Conservation (phyloP, 2,113 vertebrate species). For the Fregata magnificens region DNA sequence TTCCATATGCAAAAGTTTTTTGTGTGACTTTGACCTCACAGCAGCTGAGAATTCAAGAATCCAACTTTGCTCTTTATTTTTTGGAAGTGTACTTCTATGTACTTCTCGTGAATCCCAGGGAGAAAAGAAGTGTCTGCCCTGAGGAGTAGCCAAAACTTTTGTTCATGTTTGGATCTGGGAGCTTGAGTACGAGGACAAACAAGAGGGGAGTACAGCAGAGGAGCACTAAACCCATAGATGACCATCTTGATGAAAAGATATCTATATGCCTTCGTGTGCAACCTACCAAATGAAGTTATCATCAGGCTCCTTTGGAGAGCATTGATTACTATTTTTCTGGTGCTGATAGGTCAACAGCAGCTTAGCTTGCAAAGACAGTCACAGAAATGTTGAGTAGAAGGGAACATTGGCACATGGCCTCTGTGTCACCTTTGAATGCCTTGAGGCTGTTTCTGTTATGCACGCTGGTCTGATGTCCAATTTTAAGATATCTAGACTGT, state of each 20-base stretch:
- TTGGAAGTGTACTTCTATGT: neutral
- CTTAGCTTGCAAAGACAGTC: neutral
- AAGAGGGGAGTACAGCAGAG: neutral
- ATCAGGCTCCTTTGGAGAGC: neutral
- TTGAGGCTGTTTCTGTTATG: neutral
- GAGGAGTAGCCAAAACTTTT: neutral
- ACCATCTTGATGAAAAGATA: neutral
- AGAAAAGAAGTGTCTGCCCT: neutral
- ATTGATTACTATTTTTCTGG: neutral
- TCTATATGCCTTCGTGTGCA: accelerated
- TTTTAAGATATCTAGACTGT: neutral
- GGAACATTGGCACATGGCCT: neutral
- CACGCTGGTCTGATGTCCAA: neutral
- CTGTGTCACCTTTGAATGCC: neutral
- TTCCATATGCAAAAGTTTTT: neutral
- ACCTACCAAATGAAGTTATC: neutral
- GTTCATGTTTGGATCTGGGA: neutral
- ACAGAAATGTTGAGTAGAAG: neutral
- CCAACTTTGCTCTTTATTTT: neutral
- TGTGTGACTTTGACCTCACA: neutral
- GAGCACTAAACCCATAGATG: neutral
- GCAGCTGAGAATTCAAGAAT: neutral
- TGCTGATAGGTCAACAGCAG: neutral
- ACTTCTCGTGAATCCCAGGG: neutral
- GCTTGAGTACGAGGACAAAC: neutral